phyloP scores from a whole-genome alignment of 2,113 vertebrate genomes.

The Psilopogon haemacephalus region DNA sequence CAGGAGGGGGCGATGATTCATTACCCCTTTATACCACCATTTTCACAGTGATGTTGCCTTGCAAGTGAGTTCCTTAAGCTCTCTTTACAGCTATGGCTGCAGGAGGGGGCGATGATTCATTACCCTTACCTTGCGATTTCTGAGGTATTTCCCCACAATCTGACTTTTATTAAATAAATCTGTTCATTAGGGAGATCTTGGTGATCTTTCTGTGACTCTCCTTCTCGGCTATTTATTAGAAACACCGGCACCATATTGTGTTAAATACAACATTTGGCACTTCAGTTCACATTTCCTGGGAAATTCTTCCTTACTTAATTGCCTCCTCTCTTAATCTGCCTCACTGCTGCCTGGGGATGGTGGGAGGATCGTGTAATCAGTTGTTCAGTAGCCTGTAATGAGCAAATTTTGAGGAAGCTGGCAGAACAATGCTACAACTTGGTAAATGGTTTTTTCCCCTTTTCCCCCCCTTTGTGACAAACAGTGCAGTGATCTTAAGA shows the following conservation, averaged over 20 bases:
- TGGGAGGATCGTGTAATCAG: conserved; percentile 29
- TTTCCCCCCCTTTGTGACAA: conserved; percentile 2
- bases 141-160: not conserved
- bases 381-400: conserved; percentile 33
- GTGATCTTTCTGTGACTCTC: not conserved
- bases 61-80: not conserved
- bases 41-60: not conserved
- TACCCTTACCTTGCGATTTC: not conserved
- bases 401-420: conserved; percentile 22
- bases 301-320: conserved; percentile 36
- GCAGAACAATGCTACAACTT: not conserved
- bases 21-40: too few relatives aligned
- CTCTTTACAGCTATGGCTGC: not conserved
- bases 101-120: not conserved
- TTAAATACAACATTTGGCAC: not conserved
- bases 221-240: not conserved
- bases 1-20: not conserved
- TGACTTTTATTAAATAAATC: not conserved
- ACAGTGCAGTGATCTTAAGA: not conserved
- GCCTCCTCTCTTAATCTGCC: not conserved
- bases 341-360: not conserved
- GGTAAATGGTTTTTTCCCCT: not conserved
- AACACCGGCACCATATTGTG: not conserved
- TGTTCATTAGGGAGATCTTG: not conserved
- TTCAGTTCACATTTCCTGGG: not conserved